These are phyloP conservation scores for Stigmatopora nigra DNA, from an alignment of 2,113 vertebrate genomes.

Conservation along the genomic window DNA sequence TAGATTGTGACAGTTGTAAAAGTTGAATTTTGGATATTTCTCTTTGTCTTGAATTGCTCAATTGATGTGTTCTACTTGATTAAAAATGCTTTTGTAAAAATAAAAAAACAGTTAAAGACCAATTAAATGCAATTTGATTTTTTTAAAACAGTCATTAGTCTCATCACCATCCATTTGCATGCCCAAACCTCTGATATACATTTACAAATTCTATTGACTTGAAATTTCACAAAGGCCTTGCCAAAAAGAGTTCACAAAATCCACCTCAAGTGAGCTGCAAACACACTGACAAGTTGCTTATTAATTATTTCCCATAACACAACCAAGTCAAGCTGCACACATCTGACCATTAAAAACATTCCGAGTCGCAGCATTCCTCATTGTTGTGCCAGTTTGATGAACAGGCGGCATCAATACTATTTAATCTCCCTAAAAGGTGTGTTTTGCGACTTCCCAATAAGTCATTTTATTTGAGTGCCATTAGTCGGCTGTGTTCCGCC, in stretches of 20 bases:
- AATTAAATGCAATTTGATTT: no score
- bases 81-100: no score
- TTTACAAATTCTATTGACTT: no score
- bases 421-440: conserved; percentile 74
- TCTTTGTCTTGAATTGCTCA: neutral
- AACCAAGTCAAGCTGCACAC: conserved; percentile 2
- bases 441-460: conserved; percentile 65
- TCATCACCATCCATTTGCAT: no score
- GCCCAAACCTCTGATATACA: no score
- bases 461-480: conserved; percentile 71
- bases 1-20: neutral
- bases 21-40: neutral
- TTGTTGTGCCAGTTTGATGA: conserved; percentile 28
- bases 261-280: neutral
- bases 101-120: no score
- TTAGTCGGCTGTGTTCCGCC: conserved; percentile 57
- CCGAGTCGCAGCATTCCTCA: conserved; percentile 29
- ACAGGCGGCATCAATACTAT: conserved; percentile 49
- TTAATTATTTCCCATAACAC: conserved; percentile 8
- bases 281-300: neutral
- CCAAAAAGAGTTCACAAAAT: neutral
- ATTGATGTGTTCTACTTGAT: no score
- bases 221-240: no score
- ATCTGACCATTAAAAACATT: conserved; percentile 22
- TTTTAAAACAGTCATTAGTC: no score